Percentiles rank a stretch among this genome's conserved stretches.
Evolutionary conservation across 1,140 invertebrate genomes (phyloP).

Genomic region (Helicoverpa zea): DNA sequence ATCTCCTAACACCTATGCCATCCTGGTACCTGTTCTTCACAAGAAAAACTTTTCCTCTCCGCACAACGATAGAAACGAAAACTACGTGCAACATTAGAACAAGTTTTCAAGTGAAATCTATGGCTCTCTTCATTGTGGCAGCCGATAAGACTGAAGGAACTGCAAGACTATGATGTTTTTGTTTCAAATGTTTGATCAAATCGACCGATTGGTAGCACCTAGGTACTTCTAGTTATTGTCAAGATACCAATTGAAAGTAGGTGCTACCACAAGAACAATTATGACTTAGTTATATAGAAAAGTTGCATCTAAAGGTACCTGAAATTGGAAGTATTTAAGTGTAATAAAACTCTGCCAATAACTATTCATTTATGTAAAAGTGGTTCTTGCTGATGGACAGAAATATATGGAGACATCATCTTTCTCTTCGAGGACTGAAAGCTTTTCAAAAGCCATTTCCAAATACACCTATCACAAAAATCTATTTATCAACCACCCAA

Average conservation of each 20-base stretch:
- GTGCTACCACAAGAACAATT: no score
- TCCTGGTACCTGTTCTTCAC: not conserved
- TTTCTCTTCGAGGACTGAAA: no score
- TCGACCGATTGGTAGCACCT: constrained; percentile 5
- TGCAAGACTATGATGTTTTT: constrained; percentile 22
- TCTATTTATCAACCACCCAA: no score
- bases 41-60: constrained; percentile 13
- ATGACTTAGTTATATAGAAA: no score
- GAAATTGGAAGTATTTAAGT: no score
- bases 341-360: no score
- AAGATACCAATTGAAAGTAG: constrained; percentile 1
- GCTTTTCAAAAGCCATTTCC: no score
- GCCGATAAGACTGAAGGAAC: constrained; percentile 22
- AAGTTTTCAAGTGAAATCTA: constrained; percentile 21
- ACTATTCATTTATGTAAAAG: no score
- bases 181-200: constrained; percentile 32
- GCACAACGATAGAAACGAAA: not conserved
- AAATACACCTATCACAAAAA: no score
- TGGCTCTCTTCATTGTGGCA: constrained; percentile 12
- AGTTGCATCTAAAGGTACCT: no score
- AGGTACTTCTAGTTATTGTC: not conserved
- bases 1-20: not conserved
- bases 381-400: no score
- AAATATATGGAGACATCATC: no score
- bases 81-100: constrained; percentile 22